Conservation (phyloP, 2,113 vertebrate species). For the Boulengerochromis microlepis region DNA sequence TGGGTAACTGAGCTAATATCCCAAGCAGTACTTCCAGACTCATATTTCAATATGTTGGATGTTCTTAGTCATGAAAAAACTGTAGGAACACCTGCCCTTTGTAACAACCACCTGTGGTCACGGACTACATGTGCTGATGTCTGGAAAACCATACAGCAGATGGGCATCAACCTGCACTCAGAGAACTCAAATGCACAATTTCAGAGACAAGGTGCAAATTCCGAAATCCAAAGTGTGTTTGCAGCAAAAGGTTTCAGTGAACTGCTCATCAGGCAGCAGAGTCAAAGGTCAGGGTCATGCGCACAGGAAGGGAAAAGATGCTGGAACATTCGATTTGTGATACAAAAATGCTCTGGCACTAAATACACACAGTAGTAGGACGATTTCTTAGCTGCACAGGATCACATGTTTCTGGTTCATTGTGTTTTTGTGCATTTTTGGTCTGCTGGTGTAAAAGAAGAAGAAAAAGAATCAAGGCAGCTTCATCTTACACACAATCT, state of each 20-base stretch:
- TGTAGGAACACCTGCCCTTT: background rate
- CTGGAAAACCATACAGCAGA: rapidly evolving
- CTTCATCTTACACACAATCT: background rate
- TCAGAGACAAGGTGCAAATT: background rate
- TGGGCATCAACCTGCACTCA: background rate
- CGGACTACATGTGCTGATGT: rapidly evolving
- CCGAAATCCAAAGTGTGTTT: background rate
- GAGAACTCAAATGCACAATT: background rate
- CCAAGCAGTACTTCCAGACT: background rate
- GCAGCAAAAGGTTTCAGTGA: background rate
- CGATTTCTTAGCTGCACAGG: background rate
- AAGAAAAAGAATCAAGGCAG: rapidly evolving
- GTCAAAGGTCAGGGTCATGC: background rate
- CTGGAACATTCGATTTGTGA: background rate
- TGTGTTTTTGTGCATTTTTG: background rate
- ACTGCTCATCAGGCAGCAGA: background rate
- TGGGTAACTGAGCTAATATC: background rate
- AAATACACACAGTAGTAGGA: background rate
- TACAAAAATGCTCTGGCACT: rapidly evolving
- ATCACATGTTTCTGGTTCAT: background rate
- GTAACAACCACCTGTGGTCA: background rate
- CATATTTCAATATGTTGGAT: background rate
- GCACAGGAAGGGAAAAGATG: background rate
- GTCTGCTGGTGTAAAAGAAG: background rate
- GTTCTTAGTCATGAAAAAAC: background rate